Percentiles rank a stretch among this genome's conserved stretches.
These are phyloP conservation scores for Cyanoderma ruficeps DNA, from an alignment of 2,113 vertebrate species.

Conservation along the genomic window DNA sequence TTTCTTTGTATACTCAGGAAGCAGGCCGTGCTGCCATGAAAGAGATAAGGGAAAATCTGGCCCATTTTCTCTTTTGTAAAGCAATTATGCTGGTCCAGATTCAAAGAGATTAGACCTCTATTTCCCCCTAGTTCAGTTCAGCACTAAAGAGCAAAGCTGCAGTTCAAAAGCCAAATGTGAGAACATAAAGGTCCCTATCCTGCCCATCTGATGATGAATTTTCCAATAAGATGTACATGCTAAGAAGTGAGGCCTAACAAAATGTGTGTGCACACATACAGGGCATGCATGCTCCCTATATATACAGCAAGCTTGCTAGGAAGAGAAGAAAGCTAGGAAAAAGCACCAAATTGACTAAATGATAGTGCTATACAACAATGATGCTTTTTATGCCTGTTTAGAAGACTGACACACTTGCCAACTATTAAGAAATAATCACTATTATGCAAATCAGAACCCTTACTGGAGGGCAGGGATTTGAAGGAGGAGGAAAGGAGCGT, in stretches of 20 bases:
- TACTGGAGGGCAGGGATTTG: background rate
- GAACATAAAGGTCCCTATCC: background rate
- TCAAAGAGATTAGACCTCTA: constrained; percentile 15
- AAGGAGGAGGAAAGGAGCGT: background rate
- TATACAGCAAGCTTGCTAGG: background rate
- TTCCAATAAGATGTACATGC: background rate
- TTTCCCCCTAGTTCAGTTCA: background rate
- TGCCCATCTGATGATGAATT: background rate
- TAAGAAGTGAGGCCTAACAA: background rate
- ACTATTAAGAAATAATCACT: background rate
- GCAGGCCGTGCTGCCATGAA: background rate
- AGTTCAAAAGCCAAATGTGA: background rate
- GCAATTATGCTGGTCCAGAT: constrained; percentile 26
- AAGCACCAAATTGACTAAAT: background rate
- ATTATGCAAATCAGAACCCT: background rate
- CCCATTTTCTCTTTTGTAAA: constrained; percentile 9
- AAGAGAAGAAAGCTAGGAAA: background rate
- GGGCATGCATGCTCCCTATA: background rate
- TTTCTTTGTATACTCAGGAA: constrained; percentile 1
- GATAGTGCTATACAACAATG: background rate
- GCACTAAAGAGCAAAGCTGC: background rate
- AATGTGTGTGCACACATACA: background rate
- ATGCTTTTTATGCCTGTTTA: background rate
- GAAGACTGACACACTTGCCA: background rate
- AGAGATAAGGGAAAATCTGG: constrained; percentile 29